A percentile compares a stretch with the other conserved stretches of the same genome.
Evolutionary conservation across 92 coral and sea anemone species (phyloP).

Genomic region (Parazoanthus swiftii): DNA sequence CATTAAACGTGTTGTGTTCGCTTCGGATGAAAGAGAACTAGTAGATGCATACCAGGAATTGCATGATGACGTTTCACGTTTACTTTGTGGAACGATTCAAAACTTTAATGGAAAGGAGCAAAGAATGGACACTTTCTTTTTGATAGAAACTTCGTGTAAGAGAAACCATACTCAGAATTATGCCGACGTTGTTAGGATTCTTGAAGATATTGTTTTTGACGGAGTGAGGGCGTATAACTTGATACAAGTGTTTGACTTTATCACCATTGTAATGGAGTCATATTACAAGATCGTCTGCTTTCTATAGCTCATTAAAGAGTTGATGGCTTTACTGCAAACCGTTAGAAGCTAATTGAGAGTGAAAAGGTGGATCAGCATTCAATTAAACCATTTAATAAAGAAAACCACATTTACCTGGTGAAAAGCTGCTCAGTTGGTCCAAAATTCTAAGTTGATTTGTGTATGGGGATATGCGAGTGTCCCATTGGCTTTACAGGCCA

Average conservation of each 20-base stretch:
- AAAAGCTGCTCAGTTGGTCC: too few relatives aligned
- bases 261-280: conserved; percentile 24
- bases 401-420: too few relatives aligned
- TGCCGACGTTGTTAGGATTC: conserved; percentile 11
- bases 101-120: conserved; percentile 5
- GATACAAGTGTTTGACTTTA: conserved; percentile 17
- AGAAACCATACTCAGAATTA: conserved; percentile 30
- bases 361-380: conserved; percentile 4
- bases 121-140: conserved; percentile 2
- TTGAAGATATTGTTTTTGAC: conserved; percentile 26
- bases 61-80: conserved; percentile 4
- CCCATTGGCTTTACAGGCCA: too few relatives aligned
- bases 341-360: conserved; percentile 16
- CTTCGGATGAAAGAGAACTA: conserved; percentile 14
- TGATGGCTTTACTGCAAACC: conserved; percentile 24
- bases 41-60: conserved; percentile 2
- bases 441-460: too few relatives aligned
- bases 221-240: conserved; percentile 7
- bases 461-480: too few relatives aligned
- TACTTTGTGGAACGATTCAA: not conserved
- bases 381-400: not conserved
- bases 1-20: not conserved
- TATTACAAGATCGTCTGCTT: conserved; percentile 9
- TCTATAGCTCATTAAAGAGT: conserved; percentile 6
- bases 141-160: too few relatives aligned